Percentiles rank a stretch among this genome's conserved stretches.
Evolutionary conservation across 37 sponge, comb jelly and placozoan genomes (phyloP).

Genomic region (Trichoplax adhaerens): DNA sequence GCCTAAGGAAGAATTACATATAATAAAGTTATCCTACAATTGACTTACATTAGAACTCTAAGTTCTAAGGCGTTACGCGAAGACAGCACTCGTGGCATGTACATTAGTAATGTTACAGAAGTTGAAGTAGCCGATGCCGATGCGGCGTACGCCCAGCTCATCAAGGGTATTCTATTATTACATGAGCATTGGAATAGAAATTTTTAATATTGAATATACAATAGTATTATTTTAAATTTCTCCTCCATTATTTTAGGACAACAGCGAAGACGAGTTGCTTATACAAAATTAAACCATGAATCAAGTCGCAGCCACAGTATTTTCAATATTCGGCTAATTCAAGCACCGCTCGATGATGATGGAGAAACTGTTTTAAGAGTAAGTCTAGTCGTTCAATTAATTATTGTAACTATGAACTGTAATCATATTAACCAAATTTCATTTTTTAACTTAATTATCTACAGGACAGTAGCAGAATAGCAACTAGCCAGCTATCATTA

Average conservation of each 20-base stretch:
- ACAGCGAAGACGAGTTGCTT: conserved; percentile 70
- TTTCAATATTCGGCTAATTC: conserved; percentile 82
- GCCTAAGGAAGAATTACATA: background rate
- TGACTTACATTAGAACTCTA: background rate
- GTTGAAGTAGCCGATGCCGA: conserved; percentile 90
- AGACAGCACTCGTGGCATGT: conserved; percentile 67
- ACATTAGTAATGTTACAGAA: conserved; percentile 69
- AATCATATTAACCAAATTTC: background rate
- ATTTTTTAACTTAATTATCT: background rate
- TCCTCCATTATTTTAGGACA: conserved; percentile 17
- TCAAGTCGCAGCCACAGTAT: conserved; percentile 92
- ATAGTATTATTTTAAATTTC: background rate
- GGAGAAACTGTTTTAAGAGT: conserved; percentile 6
- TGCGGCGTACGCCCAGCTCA: conserved; percentile 78
- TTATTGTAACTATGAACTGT: background rate
- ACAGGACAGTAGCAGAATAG: conserved; percentile 6
- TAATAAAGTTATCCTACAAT: background rate
- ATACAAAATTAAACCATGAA: conserved; percentile 78
- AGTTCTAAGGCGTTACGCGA: conserved; percentile 52
- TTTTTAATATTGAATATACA: background rate
- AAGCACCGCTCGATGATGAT: conserved; percentile 23
- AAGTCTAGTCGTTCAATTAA: background rate
- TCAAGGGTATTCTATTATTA: conserved; percentile 16
- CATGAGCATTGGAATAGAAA: background rate
- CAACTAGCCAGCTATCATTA: conserved; percentile 73